Base-by-base conservation (phyloP, 2,888 invertebrate genomes). In the Priocnemis perturbator region DNA sequence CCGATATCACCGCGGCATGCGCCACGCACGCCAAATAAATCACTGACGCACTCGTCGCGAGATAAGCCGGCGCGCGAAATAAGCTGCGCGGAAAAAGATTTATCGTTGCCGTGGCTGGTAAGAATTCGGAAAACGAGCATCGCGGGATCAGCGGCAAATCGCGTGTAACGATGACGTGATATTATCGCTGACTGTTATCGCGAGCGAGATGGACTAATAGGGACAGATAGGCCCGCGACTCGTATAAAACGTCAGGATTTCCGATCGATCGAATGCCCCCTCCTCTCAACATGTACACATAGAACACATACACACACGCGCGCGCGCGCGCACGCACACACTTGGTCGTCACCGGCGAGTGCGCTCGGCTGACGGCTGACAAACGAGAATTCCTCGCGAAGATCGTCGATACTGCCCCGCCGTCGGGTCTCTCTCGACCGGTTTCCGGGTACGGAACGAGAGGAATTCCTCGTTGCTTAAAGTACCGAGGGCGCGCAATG, bases 381-480 rank as follows among this genome's bases (percentile, higher is more conserved):
- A 78, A 78, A 78, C 76, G 77, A 78, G 79, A 78, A 78, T 79
- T 76, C 71, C 78, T 69, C 70, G 67, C 47, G 66, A 68, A 78
- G 78, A 78, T 78, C 68, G 64, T 61, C 61, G 78, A 78, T 78
- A 78, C 64, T 64, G 73, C 57, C 60, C 57, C 50, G 19, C 50
- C 50, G 20, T 14, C 20, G 53, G 63, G 64, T 65, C 69, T 71
- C 59, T 66, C 68, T 63, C 71, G 70, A 78, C 75, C 73, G 71
- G 78, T 78, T 78, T 78, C 77, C 78, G 78, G 77, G 67, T 75
- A 64, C 71, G 64, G 23, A 60, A 60, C 57, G 60, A 69, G 67
- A 74, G 65, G 74, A 69, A 77, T 74, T 64, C 59, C 61, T 69
- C 65, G 64, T 61, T 60, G 56, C 73, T 71, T 45, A 45, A 37